A percentile compares a stretch with the other conserved stretches of the same genome.
Evolutionary conservation across 2,797 vertebrate genomes (phyloP).

Genomic region (Premnoplex brunnescens): DNA sequence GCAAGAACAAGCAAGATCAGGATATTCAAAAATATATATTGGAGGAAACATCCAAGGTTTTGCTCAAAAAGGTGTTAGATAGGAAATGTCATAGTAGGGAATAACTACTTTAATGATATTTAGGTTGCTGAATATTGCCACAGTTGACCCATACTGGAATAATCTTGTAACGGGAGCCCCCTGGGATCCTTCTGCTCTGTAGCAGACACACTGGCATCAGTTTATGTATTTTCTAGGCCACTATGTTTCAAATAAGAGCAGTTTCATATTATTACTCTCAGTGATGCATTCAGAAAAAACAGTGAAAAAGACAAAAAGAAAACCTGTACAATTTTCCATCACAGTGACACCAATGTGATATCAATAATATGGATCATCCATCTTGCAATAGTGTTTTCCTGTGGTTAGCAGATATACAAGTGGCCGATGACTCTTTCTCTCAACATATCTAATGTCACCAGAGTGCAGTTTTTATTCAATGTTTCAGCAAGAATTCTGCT

Average conservation of each 20-base stretch:
- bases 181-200: neutral
- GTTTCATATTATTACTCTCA: neutral
- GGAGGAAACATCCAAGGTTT: neutral
- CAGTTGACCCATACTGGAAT: neutral
- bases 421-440: neutral
- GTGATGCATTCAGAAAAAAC: neutral
- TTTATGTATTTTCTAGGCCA: slow-evolving; percentile 14
- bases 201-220: neutral
- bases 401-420: neutral
- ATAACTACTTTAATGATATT: neutral
- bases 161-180: neutral
- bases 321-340: neutral
- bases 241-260: neutral
- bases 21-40: neutral
- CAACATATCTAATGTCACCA: neutral
- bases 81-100: neutral
- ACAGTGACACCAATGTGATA: neutral
- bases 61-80: neutral
- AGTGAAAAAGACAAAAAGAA: neutral
- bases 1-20: neutral
- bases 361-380: neutral
- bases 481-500: neutral
- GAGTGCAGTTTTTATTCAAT: neutral
- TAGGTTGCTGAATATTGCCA: slow-evolving; percentile 29
- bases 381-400: neutral